A percentile compares a stretch with the other conserved stretches of the same genome.
Evolutionary conservation across 2,113 vertebrate genomes (phyloP).

Genomic region (Xenopus tropicalis): DNA sequence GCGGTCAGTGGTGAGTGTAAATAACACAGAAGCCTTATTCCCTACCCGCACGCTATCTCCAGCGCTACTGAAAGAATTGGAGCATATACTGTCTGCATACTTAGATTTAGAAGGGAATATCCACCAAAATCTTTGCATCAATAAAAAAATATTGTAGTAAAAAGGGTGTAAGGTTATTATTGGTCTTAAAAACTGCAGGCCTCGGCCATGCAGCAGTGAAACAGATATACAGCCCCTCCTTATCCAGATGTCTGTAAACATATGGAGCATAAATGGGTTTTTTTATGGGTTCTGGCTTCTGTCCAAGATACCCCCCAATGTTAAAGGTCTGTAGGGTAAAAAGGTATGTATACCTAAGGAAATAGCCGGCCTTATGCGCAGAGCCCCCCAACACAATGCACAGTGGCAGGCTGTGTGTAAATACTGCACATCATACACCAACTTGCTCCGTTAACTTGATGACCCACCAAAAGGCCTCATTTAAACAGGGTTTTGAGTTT

Average conservation of each 20-base stretch:
- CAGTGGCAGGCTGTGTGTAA: conserved; percentile 6
- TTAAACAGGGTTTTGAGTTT: too few species aligned
- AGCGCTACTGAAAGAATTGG: too few species aligned
- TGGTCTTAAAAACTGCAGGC: too few species aligned
- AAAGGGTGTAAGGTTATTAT: too few species aligned
- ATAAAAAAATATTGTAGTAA: too few species aligned
- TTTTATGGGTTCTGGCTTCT: conserved; percentile 21
- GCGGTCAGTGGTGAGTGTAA: too few species aligned
- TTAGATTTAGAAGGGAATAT: too few species aligned
- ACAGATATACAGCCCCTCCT: background rate
- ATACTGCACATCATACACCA: background rate
- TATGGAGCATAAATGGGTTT: conserved; percentile 10
- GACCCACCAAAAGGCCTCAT: too few species aligned
- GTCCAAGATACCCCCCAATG: conserved; percentile 16
- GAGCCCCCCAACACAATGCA: conserved; percentile 11
- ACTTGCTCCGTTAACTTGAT: background rate
- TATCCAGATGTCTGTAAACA: conserved; percentile 29
- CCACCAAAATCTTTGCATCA: too few species aligned
- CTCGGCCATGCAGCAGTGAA: background rate
- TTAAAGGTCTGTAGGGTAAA: conserved; percentile 36
- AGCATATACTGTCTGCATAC: too few species aligned
- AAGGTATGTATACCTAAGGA: conserved; percentile 19
- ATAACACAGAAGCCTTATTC: too few species aligned
- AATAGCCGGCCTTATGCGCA: background rate
- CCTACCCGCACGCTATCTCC: too few species aligned